Evolutionary conservation across 1,140 invertebrate genomes (phyloP).

Genomic region (Calliphora vicina): DNA sequence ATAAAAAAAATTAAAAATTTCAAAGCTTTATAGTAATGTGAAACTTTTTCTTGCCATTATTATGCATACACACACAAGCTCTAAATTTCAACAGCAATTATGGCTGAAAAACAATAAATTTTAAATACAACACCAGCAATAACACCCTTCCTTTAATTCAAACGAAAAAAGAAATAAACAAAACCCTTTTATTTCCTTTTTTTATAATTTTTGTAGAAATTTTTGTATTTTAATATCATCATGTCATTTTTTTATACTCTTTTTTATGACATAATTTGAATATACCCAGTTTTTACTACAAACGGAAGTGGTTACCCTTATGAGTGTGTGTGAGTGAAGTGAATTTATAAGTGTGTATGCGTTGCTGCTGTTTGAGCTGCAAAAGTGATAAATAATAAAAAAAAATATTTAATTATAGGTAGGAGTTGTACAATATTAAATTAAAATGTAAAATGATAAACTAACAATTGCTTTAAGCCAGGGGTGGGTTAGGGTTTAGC

Average conservation of each 20-base stretch:
- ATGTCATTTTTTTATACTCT: constrained; percentile 4
- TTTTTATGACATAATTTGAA: constrained; percentile 14
- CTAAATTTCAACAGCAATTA: constrained; percentile 1
- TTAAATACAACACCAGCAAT: background rate
- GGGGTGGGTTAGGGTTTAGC: background rate
- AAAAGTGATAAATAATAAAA: constrained; percentile 15
- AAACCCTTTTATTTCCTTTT: background rate
- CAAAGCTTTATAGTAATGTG: background rate
- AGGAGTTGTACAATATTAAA: background rate
- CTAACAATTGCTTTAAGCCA: background rate
- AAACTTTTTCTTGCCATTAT: background rate
- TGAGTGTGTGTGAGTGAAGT: background rate
- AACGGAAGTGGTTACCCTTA: background rate
- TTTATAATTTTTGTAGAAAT: background rate
- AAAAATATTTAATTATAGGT: constrained; percentile 9
- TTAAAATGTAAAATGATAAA: background rate
- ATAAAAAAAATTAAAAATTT: background rate
- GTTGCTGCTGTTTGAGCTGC: background rate
- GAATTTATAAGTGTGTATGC: background rate
- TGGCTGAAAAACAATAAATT: constrained; percentile 14
- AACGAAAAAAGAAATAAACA: background rate
- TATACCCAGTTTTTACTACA: background rate
- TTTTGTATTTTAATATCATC: constrained; percentile 7
- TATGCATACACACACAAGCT: background rate
- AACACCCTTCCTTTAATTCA: background rate